Base-by-base conservation (phyloP, 1,140 invertebrate genomes). In the Protaetia brevitarsis region DNA sequence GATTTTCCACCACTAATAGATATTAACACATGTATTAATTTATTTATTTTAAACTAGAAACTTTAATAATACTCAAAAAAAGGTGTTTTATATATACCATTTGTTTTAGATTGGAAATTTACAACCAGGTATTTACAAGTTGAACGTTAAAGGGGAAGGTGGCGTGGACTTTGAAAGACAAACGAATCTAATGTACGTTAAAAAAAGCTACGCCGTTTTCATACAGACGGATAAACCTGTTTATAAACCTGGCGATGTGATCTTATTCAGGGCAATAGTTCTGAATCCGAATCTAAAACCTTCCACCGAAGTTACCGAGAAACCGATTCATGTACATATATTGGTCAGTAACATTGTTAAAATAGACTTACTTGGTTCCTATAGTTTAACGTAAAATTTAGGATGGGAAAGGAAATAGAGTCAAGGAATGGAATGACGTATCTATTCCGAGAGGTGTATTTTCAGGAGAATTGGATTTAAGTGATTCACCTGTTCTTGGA, bases 171-270 rank as follows among this genome's bases (percentile, higher is more conserved):
- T 96, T 76, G 89, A 93, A 66, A 89, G 89, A 1, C 80, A 83
- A 0, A 29, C 58, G 5, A 30, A 57, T 28, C 73, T 97, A 1
- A 80, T 86, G 2, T 95, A 89, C 77, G 83, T 90, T n/a, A 86
- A 88, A 57, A 94, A 96, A 77, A 94, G 90, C 72, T 92, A 92
- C 69, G 94, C 93, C 6, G 86, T 96, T 1, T 95, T 97, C 71
- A 87, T 98, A 68, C 95, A 98, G 78, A 97, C 95, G 0, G 96
- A 98, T 80, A 94, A 95, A 80, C 88, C 92, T 1, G 90, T 97
- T 64, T 98, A 98, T 77, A 93, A 96, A 76, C 95, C 95, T 0
- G 88, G 89, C 8, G 87, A 92, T 73, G 87, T 86, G 66, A 88
- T 98, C 5, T 85, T 90, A 73, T 97, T 96, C 74, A 85, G 95